Evolutionary conservation across 2,113 vertebrate genomes (phyloP), one percentile per base, ranked within the genome.

Genomic region (Rhabdornis inornatus): DNA sequence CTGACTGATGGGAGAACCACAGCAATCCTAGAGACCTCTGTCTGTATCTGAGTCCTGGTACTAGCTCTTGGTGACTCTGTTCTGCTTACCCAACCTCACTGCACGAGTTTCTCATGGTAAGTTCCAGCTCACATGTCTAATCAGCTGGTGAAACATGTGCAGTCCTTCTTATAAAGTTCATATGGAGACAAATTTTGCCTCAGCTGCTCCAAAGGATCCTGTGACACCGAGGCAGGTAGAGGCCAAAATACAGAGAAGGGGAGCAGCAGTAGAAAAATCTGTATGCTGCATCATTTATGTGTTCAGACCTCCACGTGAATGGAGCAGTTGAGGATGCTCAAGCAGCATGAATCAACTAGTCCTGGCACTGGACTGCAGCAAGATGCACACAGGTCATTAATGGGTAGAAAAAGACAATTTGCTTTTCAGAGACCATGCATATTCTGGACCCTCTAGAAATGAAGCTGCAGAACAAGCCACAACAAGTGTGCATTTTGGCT

Each of bases 91-190:
- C 61, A 81, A 28, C 6, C 18, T 90, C 77, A 47, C 61, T 55
- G 17, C 75, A 55, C 0, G 3, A 76, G 18, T 70, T 86, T 81
- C 66, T 75, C 80, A 52, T 0, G 0, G 21, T 44, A 61, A 65
- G 6, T 30, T 80, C 31, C 44, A 66, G 57, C 20, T 93, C 50
- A 39, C 31, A 35, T 23, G 52, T 30, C 35, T 76, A 10, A 37
- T 39, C 45, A 44, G 52, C n/a, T 30, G 44, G 52, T 27, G 31
- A 87, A 92, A 79, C 31, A 50, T 0, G 0, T 35, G 59, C 1
- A 2, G 50, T n/a, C 17, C 37, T 30, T 72, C 61, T 68, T 37
- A 28, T 0, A 57, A 76, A 83, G 24, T 61, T 66, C 19, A 60
- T 2, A 2, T 2, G 37, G 37, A 77, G 30, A 40, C 19, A 92